phyloP scores from a whole-genome alignment of 2,113 vertebrate species.

The Rissa tridactyla region DNA sequence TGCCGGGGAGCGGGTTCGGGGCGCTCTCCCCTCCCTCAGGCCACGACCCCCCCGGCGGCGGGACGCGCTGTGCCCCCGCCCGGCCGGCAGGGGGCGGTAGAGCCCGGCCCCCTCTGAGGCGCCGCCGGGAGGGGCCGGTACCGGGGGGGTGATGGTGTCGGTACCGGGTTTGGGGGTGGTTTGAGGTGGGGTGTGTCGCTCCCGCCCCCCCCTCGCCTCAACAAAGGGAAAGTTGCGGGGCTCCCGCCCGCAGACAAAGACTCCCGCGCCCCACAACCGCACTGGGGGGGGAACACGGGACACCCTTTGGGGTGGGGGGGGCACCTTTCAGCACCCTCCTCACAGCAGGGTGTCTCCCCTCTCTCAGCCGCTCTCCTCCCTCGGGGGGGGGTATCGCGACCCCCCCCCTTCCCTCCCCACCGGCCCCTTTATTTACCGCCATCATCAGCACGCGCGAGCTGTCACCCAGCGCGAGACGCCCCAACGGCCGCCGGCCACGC shows the following conservation, averaged over 20 bases:
- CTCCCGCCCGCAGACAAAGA: not conserved
- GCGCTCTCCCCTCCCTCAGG: not conserved
- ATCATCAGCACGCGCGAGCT: conserved; percentile 85
- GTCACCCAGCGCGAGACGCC: conserved; percentile 79
- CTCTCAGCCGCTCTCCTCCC: not conserved
- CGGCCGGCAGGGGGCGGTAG: not conserved
- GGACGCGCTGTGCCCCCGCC: not conserved
- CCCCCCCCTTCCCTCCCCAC: not conserved
- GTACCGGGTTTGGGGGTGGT: too few relatives aligned
- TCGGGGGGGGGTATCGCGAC: too few relatives aligned
- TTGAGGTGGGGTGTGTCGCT: not conserved
- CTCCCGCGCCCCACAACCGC: not conserved
- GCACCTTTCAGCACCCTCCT: not conserved
- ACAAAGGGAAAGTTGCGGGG: not conserved
- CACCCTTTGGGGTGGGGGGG: not conserved
- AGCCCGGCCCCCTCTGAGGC: too few relatives aligned
- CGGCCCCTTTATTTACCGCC: conserved; percentile 83
- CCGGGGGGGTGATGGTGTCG: not conserved
- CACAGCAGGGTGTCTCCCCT: not conserved
- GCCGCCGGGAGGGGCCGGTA: not conserved
- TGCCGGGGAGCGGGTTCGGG: not conserved
- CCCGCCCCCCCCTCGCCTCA: not conserved
- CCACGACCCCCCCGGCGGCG: not conserved
- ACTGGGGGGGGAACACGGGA: not conserved
- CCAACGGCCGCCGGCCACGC: conserved; percentile 60